Conservation (phyloP, 2,888 invertebrate species). For the Masnerella sp. region DNA sequence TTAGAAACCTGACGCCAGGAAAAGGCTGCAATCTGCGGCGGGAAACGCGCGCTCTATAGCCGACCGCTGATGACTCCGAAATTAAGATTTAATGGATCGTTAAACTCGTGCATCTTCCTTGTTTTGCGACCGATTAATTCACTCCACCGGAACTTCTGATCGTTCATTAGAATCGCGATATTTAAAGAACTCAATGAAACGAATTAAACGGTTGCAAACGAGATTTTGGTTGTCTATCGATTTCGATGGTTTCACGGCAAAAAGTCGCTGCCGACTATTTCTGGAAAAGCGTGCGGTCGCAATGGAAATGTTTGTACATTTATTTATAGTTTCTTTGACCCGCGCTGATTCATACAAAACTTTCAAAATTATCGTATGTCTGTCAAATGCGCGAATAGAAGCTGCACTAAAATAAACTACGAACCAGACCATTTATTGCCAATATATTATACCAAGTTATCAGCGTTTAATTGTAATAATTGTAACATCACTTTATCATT, state of each 20-base stretch:
- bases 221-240: conserved; percentile 1
- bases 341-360: conserved; percentile 47
- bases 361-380: conserved; percentile 41
- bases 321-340: conserved; percentile 55
- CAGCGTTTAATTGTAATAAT: conserved; percentile 12
- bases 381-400: conserved; percentile 21
- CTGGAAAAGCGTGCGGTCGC: conserved; percentile 25
- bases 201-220: conserved; percentile 2
- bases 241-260: conserved; percentile 21
- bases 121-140: conserved; percentile 8
- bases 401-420: conserved; percentile 34
- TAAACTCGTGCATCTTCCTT: conserved; percentile 10
- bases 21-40: too few species aligned
- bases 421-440: conserved; percentile 5
- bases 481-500: background rate
- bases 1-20: conserved; percentile 14
- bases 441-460: conserved; percentile 31
- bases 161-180: conserved; percentile 9
- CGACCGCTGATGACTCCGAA: conserved; percentile 15
- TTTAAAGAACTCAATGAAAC: background rate
- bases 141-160: background rate
- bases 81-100: conserved; percentile 26
- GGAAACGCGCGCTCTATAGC: background rate
- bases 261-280: conserved; percentile 30
- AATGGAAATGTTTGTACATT: conserved; percentile 44